phyloP scores from a whole-genome alignment of 2,113 vertebrate genomes.

The Chloroceryle aenea region DNA sequence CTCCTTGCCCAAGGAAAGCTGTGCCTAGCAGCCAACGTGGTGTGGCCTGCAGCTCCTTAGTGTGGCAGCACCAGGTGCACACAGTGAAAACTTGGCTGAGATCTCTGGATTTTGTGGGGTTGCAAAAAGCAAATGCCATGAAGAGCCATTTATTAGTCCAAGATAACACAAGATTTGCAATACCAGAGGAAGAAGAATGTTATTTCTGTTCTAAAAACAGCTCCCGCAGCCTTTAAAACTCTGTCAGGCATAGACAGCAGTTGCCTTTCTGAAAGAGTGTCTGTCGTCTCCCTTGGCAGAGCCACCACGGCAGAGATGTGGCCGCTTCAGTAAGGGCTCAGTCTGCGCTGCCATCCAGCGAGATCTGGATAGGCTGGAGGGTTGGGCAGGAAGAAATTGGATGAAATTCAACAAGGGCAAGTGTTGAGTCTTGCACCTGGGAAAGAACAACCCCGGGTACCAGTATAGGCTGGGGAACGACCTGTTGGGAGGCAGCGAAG shows the following conservation, averaged over 20 bases:
- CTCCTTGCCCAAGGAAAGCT: background rate
- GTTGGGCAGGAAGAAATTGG: no score
- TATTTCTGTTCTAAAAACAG: conserved; percentile 19
- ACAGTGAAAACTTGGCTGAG: background rate
- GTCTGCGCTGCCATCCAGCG: no score
- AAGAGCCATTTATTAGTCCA: background rate
- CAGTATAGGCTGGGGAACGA: no score
- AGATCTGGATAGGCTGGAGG: no score
- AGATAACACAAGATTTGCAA: background rate
- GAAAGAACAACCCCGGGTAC: no score
- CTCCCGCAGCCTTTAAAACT: background rate
- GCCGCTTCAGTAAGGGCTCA: background rate
- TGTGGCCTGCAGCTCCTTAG: background rate
- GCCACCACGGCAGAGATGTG: background rate
- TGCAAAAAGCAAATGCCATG: background rate
- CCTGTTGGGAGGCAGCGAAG: no score
- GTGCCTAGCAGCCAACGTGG: background rate
- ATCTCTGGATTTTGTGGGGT: background rate
- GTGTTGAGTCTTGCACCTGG: no score
- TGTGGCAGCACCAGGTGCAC: fast-evolving
- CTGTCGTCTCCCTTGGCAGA: background rate
- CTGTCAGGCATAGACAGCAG: fast-evolving
- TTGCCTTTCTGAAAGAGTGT: background rate
- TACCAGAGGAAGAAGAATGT: background rate
- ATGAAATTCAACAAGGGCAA: no score